Percentiles rank a stretch among this genome's conserved stretches.
Evolutionary conservation across 2,888 invertebrate genomes (phyloP).

Genomic region (Scaptomyza reducta): DNA sequence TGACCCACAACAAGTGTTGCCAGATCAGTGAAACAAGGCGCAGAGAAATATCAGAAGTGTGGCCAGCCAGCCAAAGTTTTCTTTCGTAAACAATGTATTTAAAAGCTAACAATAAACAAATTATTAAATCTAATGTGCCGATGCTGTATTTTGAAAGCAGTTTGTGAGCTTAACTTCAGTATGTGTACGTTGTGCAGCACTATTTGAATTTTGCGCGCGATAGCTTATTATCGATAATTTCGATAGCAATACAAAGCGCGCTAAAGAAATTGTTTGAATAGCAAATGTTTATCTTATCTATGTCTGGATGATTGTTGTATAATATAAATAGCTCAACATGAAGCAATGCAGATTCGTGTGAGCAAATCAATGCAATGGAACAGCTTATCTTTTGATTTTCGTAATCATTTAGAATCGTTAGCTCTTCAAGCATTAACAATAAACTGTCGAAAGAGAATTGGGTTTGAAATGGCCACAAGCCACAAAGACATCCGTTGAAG

Average conservation of each 20-base stretch:
- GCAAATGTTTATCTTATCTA: constrained; percentile 16
- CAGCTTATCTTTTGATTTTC: not conserved
- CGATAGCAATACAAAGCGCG: constrained; percentile 21
- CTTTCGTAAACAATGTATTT: not conserved
- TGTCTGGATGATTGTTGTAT: not conserved
- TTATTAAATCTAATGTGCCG: not conserved
- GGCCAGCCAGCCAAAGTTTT: not conserved
- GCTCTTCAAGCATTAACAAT: constrained; percentile 22
- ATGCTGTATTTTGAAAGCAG: not conserved
- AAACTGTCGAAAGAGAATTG: constrained; percentile 26
- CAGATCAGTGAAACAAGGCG: constrained; percentile 19
- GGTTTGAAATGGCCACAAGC: constrained; percentile 48
- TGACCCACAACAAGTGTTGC: constrained; percentile 29
- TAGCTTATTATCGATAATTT: constrained; percentile 22
- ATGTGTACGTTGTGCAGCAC: not conserved
- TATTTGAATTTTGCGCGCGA: not conserved
- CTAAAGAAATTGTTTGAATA: constrained; percentile 26
- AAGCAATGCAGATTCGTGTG: not conserved
- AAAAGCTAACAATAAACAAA: not conserved
- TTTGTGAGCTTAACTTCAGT: not conserved
- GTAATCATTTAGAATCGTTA: constrained; percentile 7
- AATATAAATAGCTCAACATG: not conserved
- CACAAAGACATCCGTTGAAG: constrained; percentile 49
- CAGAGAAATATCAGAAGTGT: not conserved
- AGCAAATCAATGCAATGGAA: not conserved